Percentiles rank a stretch among this genome's conserved stretches.
These are phyloP conservation scores for Plecotus auritus DNA, from an alignment of 2,113 vertebrate genomes.

Conservation along the genomic window DNA sequence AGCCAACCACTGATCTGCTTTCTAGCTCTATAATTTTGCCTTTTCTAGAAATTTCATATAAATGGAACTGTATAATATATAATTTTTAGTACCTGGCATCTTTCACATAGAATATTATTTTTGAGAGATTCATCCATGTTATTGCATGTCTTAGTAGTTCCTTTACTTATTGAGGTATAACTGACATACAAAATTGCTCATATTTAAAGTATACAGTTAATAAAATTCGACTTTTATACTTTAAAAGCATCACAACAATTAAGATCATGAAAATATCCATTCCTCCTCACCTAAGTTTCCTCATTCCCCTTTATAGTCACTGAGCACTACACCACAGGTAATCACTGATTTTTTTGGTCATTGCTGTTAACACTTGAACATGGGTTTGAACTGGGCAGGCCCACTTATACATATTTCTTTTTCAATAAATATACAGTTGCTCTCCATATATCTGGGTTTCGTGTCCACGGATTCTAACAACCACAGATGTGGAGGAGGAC, in stretches of 20 bases:
- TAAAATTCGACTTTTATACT: background rate
- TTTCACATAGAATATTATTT: background rate
- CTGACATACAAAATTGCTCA: background rate
- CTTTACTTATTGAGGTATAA: constrained; percentile 32
- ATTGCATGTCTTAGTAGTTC: background rate
- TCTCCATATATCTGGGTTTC: background rate
- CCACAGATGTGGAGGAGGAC: background rate
- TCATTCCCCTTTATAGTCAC: background rate
- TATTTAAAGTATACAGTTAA: background rate
- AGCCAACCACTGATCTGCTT: background rate
- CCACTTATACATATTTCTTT: background rate
- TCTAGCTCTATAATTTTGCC: background rate
- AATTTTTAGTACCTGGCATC: background rate
- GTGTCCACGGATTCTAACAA: background rate
- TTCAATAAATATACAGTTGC: background rate
- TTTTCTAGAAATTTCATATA: background rate
- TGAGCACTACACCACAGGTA: background rate
- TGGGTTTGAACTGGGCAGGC: background rate
- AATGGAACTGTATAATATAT: background rate
- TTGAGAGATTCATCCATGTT: background rate
- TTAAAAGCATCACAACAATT: background rate
- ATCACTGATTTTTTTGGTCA: background rate
- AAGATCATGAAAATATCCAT: background rate
- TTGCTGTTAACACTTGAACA: background rate
- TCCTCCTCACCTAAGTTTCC: background rate